Evolutionary conservation across 2,113 vertebrate genomes (phyloP).

Genomic region (Nesogale talazaci): DNA sequence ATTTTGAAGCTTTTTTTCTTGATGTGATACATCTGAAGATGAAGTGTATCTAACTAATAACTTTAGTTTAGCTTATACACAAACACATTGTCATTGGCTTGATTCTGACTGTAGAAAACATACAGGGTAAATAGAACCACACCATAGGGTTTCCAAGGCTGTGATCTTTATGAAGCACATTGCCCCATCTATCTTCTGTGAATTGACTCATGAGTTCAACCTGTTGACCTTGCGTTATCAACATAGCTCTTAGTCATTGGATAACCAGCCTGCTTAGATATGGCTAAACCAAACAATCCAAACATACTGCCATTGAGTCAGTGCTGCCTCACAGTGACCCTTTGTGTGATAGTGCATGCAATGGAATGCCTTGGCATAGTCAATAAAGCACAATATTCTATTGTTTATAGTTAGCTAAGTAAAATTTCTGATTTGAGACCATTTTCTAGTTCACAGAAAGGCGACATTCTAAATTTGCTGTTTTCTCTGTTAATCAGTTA

Average conservation of each 20-base stretch:
- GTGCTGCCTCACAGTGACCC: no score
- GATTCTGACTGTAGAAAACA: no score
- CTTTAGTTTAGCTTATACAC: background rate
- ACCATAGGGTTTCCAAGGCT: no score
- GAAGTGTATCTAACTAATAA: background rate
- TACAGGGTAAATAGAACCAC: no score
- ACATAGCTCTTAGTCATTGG: no score
- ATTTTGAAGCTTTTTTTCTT: background rate
- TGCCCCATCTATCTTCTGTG: no score
- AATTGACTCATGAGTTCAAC: no score
- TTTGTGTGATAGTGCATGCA: background rate
- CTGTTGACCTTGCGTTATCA: no score
- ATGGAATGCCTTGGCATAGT: background rate
- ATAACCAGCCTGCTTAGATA: background rate
- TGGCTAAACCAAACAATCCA: background rate
- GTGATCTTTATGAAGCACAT: no score
- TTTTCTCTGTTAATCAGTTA: background rate
- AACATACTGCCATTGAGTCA: no score
- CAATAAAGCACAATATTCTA: background rate
- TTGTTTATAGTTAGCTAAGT: slow-evolving; percentile 2
- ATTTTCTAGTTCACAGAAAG: background rate
- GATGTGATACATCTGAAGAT: background rate
- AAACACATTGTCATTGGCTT: background rate
- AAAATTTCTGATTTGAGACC: slow-evolving; percentile 21
- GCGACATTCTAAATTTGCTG: background rate